Percentiles rank a stretch among this genome's conserved stretches.
Evolutionary conservation across 2,797 vertebrate genomes (phyloP).

Genomic region (Lagodon rhomboides): DNA sequence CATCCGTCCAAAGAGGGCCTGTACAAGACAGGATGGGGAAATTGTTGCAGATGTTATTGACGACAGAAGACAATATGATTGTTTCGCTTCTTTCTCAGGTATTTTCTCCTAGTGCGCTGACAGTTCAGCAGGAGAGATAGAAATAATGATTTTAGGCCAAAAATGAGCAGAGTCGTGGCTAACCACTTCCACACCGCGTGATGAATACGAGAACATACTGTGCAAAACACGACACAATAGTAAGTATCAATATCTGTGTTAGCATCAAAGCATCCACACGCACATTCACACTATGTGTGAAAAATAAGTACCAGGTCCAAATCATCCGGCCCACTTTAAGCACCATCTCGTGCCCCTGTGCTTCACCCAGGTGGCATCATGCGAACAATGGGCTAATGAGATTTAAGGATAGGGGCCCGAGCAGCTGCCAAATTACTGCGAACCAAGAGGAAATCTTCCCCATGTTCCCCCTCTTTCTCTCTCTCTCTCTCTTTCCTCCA

Average conservation of each 20-base stretch:
- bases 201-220: background rate
- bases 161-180: background rate
- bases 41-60: too few species aligned
- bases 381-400: slow-evolving; percentile 93
- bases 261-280: slow-evolving; percentile 21
- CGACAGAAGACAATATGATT: background rate
- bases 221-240: background rate
- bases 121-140: background rate
- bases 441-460: slow-evolving; percentile 83
- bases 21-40: too few species aligned
- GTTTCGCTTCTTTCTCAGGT: background rate
- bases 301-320: slow-evolving; percentile 56
- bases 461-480: slow-evolving; percentile 32
- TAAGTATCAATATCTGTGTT: slow-evolving; percentile 11
- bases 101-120: background rate
- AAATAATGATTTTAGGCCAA: background rate
- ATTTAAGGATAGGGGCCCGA: slow-evolving; percentile 93
- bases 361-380: slow-evolving; percentile 84
- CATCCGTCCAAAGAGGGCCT: too few species aligned
- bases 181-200: background rate
- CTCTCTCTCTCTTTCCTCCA: slow-evolving; percentile 43
- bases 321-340: slow-evolving; percentile 67
- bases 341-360: slow-evolving; percentile 86
- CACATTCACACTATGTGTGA: background rate
- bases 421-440: slow-evolving; percentile 87